Base-by-base conservation (phyloP, 2,888 invertebrate species). In the Perithous albicinctus region DNA sequence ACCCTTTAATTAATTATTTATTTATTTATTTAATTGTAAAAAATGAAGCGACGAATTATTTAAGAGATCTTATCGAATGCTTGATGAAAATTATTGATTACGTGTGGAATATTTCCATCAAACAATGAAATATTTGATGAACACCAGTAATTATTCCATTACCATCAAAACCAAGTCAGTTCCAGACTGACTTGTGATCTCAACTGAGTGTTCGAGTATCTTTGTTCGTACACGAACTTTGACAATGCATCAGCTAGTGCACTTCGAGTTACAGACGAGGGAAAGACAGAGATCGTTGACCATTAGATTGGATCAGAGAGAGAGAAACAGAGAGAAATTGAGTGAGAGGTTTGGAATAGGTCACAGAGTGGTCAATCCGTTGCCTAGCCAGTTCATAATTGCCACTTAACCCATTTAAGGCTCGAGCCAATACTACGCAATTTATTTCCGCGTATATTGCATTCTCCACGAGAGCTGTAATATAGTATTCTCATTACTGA, bases 391-490 rank as follows among this genome's bases (percentile, higher is more conserved):
- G 66, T 61, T 75, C 61, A 79, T 84, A 80, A 84, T 84, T 83
- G 84, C 78, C 80, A 83, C 78, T 84, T 84, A 78, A 84, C 84
- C 84, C 54, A 84, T 84, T 78, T 83, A 67, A 78, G 54, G 63
- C 76, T 29, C 74, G 43, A 80, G 61, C 63, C 69, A 75, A 79
- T 74, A 69, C 23, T 61, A 80, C 69, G 64, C 64, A 64, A 82
- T 83, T 80, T 83, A 75, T 80, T 79, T 83, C 64, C 67, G n/a
- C 64, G 7, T 78, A 26, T 78, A 66, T 75, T 26, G 51, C 32
- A 43, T 66, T 63, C 20, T 41, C 38, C 32, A 7, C 20, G 63
- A 18, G 63, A 63, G 15, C 23, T n/a, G n/a, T 35, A 35, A 63
- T 41, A 63, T 59, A 8, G 1, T 15, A 32, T 18, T 32, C 32